A percentile compares a stretch with the other conserved stretches of the same genome.
Conservation (phyloP, 2,888 invertebrate genomes). For the Scelioninae gen. 1 region DNA sequence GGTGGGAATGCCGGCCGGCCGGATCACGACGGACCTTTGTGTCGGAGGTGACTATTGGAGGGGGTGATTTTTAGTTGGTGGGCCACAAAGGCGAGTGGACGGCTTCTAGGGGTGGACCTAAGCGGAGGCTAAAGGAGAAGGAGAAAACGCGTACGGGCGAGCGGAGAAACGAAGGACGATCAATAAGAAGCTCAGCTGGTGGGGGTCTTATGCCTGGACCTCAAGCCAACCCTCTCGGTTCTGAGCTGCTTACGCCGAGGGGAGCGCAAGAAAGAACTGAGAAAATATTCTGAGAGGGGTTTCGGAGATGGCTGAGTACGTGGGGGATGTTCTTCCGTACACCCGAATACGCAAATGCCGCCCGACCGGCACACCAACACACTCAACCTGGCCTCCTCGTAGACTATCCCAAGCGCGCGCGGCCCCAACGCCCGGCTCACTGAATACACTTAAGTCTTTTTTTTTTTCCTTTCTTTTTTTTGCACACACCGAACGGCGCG, state of each 20-base stretch:
- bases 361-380: conserved; percentile 36
- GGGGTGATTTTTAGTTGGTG: conserved; percentile 81
- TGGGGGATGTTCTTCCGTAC: conserved; percentile 70
- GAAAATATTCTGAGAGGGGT: conserved; percentile 82
- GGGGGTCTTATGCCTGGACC: conserved; percentile 83
- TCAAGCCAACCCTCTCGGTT: conserved; percentile 80
- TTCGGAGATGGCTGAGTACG: conserved; percentile 67
- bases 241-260: conserved; percentile 80
- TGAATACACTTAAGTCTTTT: conserved; percentile 59
- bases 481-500: conserved; percentile 1
- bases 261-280: conserved; percentile 83
- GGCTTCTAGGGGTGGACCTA: conserved; percentile 80
- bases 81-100: conserved; percentile 81
- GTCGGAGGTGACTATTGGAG: conserved; percentile 75
- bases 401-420: conserved; percentile 10
- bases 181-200: conserved; percentile 83
- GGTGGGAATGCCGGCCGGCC: too few relatives aligned
- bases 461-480: conserved; percentile 27
- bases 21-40: conserved; percentile 75
- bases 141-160: conserved; percentile 75
- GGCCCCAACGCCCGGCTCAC: conserved; percentile 43
- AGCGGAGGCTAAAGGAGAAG: conserved; percentile 79
- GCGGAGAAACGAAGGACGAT: conserved; percentile 83
- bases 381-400: conserved; percentile 13
- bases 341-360: conserved; percentile 55